Evolutionary conservation across 2,113 vertebrate genomes (phyloP), one percentile per base, ranked within the genome.

Genomic region (Leucoraja erinaceus): DNA sequence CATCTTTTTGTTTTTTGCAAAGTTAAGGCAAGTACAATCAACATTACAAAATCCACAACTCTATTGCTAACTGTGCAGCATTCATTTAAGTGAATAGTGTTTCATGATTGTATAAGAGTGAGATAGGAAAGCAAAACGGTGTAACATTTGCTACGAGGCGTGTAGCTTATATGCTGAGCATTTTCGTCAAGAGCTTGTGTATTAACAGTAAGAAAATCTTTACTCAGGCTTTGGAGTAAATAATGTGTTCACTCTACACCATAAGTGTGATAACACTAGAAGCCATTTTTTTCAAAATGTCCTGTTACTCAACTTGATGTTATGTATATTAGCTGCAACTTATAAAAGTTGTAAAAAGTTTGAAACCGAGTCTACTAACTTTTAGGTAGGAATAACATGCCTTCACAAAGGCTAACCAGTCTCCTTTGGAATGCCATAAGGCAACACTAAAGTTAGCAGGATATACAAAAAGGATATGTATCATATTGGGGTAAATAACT

Each of bases 11-110:
- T 47, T 59, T 88, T 63, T 28, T 72, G 95, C 93, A 94, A n/a
- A 93, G 90, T 96, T 96, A 96, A 96, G 96, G 96, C 96, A 96
- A 96, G 95, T 96, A 93, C 94, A 96, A 95, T 95, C 93, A 95
- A 94, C 95, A 93, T 95, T 96, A 94, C 94, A 96, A 96, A 95
- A 95, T 94, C 93, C 94, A 81, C 94, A 94, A 94, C 94, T 95
- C 94, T 96, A 95, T 96, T 96, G 95, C 95, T 96, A 96, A 95
- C 56, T 95, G 95, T 96, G 95, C 95, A 96, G 94, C 94, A 96
- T 96, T 96, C 94, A 93, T 94, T 95, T 95, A 93, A 94, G 93
- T 95, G 93, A 95, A 4, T 93, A 93, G 93, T 2, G 94, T 95
- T 94, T 94, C 61, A 12, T 93, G 25, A 93, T 94, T 94, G 61